These are phyloP conservation scores for Pseudopleuronectes americanus DNA, from an alignment of 2,797 vertebrate genomes.

Conservation along the genomic window DNA sequence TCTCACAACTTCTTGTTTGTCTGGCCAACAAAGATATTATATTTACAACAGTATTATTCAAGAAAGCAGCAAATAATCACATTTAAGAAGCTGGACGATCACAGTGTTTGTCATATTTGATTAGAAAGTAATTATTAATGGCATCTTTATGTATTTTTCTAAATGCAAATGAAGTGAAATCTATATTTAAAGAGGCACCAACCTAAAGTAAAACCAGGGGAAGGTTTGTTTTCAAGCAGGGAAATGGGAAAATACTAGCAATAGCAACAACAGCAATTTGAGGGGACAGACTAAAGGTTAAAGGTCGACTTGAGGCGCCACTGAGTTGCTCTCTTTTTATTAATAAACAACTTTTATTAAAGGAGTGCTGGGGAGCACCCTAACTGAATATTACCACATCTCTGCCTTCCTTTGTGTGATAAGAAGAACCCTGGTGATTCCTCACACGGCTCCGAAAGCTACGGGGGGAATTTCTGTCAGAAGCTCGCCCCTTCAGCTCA, in stretches of 20 bases:
- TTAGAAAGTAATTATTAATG: too few relatives aligned
- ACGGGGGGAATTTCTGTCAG: slow-evolving; percentile 84
- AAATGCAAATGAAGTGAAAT: too few relatives aligned
- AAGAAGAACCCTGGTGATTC: slow-evolving; percentile 85
- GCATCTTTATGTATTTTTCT: too few relatives aligned
- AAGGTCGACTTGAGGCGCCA: slow-evolving; percentile 73
- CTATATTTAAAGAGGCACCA: too few relatives aligned
- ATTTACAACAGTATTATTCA: too few relatives aligned
- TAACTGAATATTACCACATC: slow-evolving; percentile 82
- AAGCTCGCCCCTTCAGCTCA: slow-evolving; percentile 81
- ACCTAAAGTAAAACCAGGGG: too few relatives aligned
- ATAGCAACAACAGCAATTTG: slow-evolving; percentile 56
- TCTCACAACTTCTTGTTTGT: neutral
- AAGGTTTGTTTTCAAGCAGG: neutral
- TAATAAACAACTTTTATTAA: slow-evolving; percentile 85
- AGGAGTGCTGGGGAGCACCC: slow-evolving; percentile 71
- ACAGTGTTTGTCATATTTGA: too few relatives aligned
- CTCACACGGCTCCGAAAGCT: slow-evolving; percentile 84
- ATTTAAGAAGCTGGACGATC: neutral
- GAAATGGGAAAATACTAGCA: slow-evolving; percentile 35
- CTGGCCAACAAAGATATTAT: too few relatives aligned
- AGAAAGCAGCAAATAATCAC: neutral
- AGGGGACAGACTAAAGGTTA: slow-evolving; percentile 57
- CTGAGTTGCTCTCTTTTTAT: slow-evolving; percentile 75
- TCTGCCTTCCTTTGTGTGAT: slow-evolving; percentile 83